Evolutionary conservation across 2,797 vertebrate genomes (phyloP).

Genomic region (Poliocrania exsul): DNA sequence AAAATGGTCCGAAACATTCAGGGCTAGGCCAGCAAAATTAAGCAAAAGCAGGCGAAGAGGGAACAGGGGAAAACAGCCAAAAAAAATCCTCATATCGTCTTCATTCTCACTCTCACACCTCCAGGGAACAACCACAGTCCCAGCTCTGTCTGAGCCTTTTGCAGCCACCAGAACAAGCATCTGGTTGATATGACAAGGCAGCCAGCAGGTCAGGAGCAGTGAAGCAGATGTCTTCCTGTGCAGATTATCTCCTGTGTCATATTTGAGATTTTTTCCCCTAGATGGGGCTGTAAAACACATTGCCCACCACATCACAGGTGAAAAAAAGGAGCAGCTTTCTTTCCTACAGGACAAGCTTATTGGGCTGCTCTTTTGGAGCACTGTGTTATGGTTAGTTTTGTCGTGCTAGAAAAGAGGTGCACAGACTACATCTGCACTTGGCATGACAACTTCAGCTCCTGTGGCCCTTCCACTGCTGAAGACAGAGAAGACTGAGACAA

Average conservation of each 20-base stretch:
- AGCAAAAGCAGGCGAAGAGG: not conserved
- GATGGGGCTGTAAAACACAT: not conserved
- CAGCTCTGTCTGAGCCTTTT: not conserved
- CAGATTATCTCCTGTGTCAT: not conserved
- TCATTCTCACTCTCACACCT: not conserved
- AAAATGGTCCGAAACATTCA: not conserved
- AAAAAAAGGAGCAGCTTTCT: not conserved
- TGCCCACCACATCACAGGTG: not conserved
- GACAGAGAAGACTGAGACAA: not conserved
- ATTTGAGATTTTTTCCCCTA: not conserved
- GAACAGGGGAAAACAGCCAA: not conserved
- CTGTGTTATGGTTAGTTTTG: not conserved
- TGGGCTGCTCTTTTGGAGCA: not conserved
- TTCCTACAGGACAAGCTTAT: rapidly evolving
- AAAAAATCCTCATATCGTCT: not conserved
- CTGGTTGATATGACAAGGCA: not conserved
- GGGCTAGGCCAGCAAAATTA: not conserved
- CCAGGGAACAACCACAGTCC: not conserved
- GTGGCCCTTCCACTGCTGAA: not conserved
- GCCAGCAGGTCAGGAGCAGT: not conserved
- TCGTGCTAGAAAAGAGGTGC: not conserved
- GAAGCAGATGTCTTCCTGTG: not conserved
- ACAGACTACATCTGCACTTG: not conserved
- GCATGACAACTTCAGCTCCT: not conserved
- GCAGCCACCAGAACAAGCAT: not conserved